Conservation (phyloP, 2,113 vertebrate species). For the Microtus ochrogaster region DNA sequence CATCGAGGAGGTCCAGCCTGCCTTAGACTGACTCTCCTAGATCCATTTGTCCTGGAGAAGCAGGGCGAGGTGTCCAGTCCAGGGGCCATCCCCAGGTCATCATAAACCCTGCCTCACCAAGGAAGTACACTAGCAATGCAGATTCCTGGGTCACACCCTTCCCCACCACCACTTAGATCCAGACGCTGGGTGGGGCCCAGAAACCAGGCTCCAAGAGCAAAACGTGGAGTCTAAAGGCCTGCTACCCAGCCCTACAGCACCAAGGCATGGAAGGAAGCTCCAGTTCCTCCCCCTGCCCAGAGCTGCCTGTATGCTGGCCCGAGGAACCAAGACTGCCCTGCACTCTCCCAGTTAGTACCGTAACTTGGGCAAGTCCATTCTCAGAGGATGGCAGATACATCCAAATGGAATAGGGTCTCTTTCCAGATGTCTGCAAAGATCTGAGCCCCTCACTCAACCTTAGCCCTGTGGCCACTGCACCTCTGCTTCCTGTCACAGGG, state of each 20-base stretch:
- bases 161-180: neutral
- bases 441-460: neutral
- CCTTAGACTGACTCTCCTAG: neutral
- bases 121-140: neutral
- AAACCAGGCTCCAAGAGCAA: neutral
- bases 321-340: neutral
- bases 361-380: neutral
- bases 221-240: neutral
- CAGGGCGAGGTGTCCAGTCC: neutral
- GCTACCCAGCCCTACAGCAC: neutral
- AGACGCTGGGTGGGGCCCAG: neutral
- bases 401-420: neutral
- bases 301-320: no score
- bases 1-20: neutral
- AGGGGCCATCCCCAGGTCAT: accelerated
- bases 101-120: neutral
- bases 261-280: neutral
- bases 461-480: neutral
- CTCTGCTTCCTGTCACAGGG: neutral
- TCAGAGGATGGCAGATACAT: neutral
- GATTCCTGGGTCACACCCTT: neutral
- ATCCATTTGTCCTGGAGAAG: neutral
- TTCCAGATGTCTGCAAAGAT: neutral
- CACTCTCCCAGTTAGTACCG: neutral
- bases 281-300: no score